Conservation (phyloP, 2,797 vertebrate species). For the Arremon aurantiirostris region DNA sequence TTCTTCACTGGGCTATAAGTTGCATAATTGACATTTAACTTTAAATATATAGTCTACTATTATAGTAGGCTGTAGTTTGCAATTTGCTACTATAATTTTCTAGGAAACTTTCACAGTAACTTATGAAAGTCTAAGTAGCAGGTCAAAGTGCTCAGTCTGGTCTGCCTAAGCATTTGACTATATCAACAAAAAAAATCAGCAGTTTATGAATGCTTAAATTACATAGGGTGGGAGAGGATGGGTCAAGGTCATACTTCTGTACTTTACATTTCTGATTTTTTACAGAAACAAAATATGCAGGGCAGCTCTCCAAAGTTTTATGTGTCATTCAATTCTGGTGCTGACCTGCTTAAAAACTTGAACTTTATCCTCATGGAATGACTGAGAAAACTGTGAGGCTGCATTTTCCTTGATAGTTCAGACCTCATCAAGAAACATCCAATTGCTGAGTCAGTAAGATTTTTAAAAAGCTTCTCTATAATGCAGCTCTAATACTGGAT, state of each 20-base stretch:
- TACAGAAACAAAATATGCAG: neutral
- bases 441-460: conserved; percentile 57
- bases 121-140: neutral
- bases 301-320: conserved; percentile 21
- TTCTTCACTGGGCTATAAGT: neutral
- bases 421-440: conserved; percentile 42
- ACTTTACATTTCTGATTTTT: neutral
- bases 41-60: neutral
- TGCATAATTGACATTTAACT: neutral
- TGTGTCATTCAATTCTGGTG: conserved; percentile 4
- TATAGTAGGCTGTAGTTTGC: neutral
- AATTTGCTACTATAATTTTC: neutral
- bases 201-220: neutral
- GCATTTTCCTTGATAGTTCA: conserved; percentile 24
- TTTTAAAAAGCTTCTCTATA: conserved; percentile 46
- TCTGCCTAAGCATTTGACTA: neutral
- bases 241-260: neutral
- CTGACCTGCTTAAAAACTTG: conserved; percentile 17
- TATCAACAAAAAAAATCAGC: neutral
- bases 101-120: neutral
- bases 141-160: neutral
- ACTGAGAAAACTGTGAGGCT: conserved; percentile 9
- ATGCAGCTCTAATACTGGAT: conserved; percentile 48
- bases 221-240: neutral
- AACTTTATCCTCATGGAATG: conserved; percentile 2